A percentile compares a stretch with the other conserved stretches of the same genome.
Conservation (phyloP, 2,888 invertebrate genomes). For the Clusia tigrina region DNA sequence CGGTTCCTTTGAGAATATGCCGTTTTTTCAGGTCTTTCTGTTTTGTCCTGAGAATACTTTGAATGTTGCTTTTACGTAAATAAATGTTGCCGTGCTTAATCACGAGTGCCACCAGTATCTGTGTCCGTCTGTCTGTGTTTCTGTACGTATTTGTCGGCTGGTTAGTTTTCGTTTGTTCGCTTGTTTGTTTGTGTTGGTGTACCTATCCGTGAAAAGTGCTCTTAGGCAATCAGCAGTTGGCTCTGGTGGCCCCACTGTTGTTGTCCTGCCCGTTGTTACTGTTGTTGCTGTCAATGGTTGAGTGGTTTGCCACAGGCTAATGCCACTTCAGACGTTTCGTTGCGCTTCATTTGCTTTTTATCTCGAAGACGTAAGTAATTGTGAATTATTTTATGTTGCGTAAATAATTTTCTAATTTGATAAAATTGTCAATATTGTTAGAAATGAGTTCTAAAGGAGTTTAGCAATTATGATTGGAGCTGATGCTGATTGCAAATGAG, state of each 20-base stretch:
- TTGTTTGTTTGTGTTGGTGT: background rate
- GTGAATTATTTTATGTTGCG: slow-evolving; percentile 11
- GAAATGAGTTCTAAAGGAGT: no score
- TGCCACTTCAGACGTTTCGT: slow-evolving; percentile 7
- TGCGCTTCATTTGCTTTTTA: slow-evolving; percentile 8
- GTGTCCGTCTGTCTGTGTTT: slow-evolving; percentile 1
- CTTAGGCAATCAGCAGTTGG: background rate
- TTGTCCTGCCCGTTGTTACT: background rate
- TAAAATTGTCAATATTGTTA: slow-evolving; percentile 18
- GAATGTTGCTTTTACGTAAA: slow-evolving; percentile 6
- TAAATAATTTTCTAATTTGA: slow-evolving; percentile 19
- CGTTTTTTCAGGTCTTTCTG: background rate
- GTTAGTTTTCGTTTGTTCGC: background rate
- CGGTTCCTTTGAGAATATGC: background rate
- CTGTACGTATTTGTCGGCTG: background rate
- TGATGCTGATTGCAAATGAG: no score
- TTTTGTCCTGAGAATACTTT: background rate
- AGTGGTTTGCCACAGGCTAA: slow-evolving; percentile 20
- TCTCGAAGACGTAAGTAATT: slow-evolving; percentile 14
- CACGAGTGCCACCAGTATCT: background rate
- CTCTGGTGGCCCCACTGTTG: background rate
- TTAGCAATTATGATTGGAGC: no score
- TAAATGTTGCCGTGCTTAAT: background rate
- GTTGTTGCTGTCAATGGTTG: slow-evolving; percentile 11
- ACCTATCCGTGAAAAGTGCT: no score